Base-by-base conservation (phyloP, 2,797 vertebrate genomes). In the Prionace glauca region DNA sequence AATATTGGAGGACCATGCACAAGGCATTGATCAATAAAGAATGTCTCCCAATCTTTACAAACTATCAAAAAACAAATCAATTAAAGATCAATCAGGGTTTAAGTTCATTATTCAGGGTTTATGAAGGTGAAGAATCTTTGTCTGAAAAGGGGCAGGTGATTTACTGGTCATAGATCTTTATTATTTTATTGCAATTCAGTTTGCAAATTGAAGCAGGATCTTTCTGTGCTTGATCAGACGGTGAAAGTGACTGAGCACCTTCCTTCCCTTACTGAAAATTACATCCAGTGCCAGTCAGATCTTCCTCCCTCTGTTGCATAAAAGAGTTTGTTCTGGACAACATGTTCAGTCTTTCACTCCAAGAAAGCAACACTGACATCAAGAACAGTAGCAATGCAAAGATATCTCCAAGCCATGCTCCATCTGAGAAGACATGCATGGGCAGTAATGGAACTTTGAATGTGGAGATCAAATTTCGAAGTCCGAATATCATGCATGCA, bases 41-140 rank as follows among this genome's bases (percentile, higher is more conserved):
- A 98, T 95, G 96, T 96, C 96, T 97, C 96, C 96, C 98, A 98
- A 86, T 97, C 97, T 86, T 98, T 98, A 95, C 98, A 97, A 71
- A 93, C 62, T 93, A 26, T 45, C 22, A n/a, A 9, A 81, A 4
- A 67, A 65, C 22, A 69, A 22, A 26, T 7, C 36, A 93, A 69
- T 93, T 69, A 93, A 93, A 62, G 60, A 90, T 1, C 5, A 3
- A 90, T 90, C 87, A 90, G 56, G 14, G 7, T 24, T 41, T 84
- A 18, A 84, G 81, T 84, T 84, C 22, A 84, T 45, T 45, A 9
- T 45, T 84, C 36, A 41, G 41, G n/a, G 60, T 65, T 62, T 56
- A 32, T 90, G 3, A 16, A 90, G 60, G 26, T 32, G 29, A 60
- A 29, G 29, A 29, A 29, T 14, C 56, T 62, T 0, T 56, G 7